Percentiles rank a stretch among this genome's conserved stretches.
Evolutionary conservation across 1,140 invertebrate genomes (phyloP).

Genomic region (Meteorus sp.): DNA sequence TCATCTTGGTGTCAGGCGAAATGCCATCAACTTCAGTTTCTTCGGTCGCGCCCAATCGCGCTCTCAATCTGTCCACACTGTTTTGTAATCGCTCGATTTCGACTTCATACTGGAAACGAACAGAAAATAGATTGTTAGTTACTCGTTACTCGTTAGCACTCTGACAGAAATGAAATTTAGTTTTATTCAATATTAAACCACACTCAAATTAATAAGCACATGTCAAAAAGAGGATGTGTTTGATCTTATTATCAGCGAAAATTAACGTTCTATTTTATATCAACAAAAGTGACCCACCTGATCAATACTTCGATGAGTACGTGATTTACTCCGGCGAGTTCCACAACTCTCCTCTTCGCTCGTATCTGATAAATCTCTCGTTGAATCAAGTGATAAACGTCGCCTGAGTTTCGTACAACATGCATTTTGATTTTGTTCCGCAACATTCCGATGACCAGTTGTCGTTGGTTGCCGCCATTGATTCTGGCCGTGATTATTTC

Average conservation of each 20-base stretch:
- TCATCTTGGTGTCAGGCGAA: slow-evolving; percentile 72
- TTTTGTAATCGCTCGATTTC: slow-evolving; percentile 79
- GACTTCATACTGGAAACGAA: slow-evolving; percentile 66
- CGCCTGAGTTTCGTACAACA: slow-evolving; percentile 58
- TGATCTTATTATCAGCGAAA: no score
- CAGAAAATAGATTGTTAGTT: slow-evolving; percentile 51
- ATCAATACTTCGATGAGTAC: slow-evolving; percentile 67
- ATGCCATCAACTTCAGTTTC: slow-evolving; percentile 63
- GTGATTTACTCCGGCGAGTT: slow-evolving; percentile 57
- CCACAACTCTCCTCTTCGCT: slow-evolving; percentile 62
- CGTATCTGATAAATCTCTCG: slow-evolving; percentile 70
- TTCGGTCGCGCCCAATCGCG: slow-evolving; percentile 52
- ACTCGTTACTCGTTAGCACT: slow-evolving; percentile 32
- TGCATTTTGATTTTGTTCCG: slow-evolving; percentile 48
- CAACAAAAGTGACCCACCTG: slow-evolving; percentile 55
- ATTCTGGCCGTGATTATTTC: slow-evolving; percentile 56
- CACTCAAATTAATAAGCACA: not conserved
- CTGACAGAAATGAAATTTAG: slow-evolving; percentile 1
- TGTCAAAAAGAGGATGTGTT: no score
- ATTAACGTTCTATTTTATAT: slow-evolving; percentile 6
- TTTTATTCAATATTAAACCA: slow-evolving; percentile 13
- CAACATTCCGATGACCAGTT: slow-evolving; percentile 40
- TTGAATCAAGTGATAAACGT: slow-evolving; percentile 72
- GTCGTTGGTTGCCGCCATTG: slow-evolving; percentile 49
- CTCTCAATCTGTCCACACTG: slow-evolving; percentile 72